Conservation (phyloP, 1,140 invertebrate genomes). For the Bombus terrestris region DNA sequence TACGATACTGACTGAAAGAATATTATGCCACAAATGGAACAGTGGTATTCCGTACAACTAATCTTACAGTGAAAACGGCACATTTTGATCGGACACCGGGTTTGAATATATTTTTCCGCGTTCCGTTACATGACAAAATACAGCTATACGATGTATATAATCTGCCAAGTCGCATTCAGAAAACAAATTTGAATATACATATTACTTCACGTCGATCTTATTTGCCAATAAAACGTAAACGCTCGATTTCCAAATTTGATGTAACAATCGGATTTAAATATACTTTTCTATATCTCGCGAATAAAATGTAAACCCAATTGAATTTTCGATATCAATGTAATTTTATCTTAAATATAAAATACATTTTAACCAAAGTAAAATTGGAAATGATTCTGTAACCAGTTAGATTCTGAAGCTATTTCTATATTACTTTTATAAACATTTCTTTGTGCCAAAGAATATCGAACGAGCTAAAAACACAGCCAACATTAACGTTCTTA, state of each 20-base stretch:
- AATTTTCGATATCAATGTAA: neutral
- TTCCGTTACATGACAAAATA: neutral
- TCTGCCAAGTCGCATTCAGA: too few relatives aligned
- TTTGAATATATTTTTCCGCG: too few relatives aligned
- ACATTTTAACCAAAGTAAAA: neutral
- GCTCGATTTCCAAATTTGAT: too few relatives aligned
- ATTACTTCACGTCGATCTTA: too few relatives aligned
- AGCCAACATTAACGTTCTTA: neutral
- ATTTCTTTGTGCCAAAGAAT: neutral
- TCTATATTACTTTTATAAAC: neutral
- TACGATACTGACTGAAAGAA: neutral
- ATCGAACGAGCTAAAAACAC: neutral
- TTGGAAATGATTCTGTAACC: neutral
- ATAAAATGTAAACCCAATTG: neutral
- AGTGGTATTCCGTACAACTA: neutral
- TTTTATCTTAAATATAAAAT: neutral
- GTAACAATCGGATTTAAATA: too few relatives aligned
- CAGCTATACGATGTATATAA: too few relatives aligned
- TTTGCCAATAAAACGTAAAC: too few relatives aligned
- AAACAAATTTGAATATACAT: too few relatives aligned
- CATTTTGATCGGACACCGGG: constrained; percentile 7
- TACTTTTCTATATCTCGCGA: too few relatives aligned
- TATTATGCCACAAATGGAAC: neutral
- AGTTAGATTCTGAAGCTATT: neutral
- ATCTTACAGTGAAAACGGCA: constrained; percentile 22